phyloP scores from a whole-genome alignment of 2,113 vertebrate genomes.

The Malurus elegans region DNA sequence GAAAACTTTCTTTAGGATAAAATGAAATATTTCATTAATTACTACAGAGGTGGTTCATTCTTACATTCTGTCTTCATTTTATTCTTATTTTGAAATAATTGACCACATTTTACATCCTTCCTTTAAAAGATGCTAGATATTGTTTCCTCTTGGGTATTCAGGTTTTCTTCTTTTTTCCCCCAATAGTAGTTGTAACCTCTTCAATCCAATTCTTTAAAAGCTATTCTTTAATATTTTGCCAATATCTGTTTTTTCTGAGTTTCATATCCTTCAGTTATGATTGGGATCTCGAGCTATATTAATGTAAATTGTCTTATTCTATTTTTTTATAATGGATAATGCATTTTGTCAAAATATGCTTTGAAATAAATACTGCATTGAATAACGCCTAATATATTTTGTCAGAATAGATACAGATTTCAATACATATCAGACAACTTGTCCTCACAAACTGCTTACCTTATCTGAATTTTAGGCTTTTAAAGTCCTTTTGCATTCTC shows the following conservation, averaged over 20 bases:
- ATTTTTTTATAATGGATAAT: background rate
- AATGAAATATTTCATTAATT: background rate
- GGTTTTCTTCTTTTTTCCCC: background rate
- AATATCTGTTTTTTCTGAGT: background rate
- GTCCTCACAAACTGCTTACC: background rate
- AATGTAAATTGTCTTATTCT: background rate
- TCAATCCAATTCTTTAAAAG: background rate
- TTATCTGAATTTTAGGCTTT: background rate
- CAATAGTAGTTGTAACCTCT: background rate
- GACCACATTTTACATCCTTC: background rate
- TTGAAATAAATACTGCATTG: background rate
- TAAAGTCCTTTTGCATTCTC: background rate
- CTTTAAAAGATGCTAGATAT: background rate
- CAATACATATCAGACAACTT: background rate
- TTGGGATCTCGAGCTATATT: background rate
- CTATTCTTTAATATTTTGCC: background rate
- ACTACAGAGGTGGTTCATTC: background rate
- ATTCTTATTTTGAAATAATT: background rate
- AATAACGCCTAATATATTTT: background rate
- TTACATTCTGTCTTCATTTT: background rate
- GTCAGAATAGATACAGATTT: background rate
- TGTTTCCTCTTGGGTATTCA: background rate
- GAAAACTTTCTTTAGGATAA: background rate
- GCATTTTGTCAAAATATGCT: background rate
- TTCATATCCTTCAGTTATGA: background rate